Conservation (phyloP, 2,113 vertebrate species). For the Ammodytes marinus region DNA sequence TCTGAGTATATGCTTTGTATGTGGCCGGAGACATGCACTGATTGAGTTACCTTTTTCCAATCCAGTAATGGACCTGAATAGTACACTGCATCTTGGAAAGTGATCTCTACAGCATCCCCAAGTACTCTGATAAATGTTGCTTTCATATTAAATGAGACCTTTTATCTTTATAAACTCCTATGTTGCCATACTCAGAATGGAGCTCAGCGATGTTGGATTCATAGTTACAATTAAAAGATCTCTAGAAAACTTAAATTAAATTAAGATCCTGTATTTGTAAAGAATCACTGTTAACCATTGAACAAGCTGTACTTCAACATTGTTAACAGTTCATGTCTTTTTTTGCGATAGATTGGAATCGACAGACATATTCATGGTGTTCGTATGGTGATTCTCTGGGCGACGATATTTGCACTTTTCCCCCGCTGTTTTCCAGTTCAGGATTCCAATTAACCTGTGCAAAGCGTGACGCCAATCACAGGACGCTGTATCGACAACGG, state of each 20-base stretch:
- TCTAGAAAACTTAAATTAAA: background rate
- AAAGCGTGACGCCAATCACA: conserved; percentile 81
- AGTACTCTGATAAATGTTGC: conserved; percentile 8
- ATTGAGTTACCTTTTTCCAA: conserved; percentile 53
- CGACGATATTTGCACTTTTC: conserved; percentile 75
- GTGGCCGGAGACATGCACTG: conserved; percentile 23
- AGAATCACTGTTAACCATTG: conserved; percentile 37
- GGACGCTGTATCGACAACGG: conserved; percentile 76
- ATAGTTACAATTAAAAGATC: conserved; percentile 3
- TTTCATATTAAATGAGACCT: conserved; percentile 17
- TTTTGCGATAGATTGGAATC: conserved; percentile 47
- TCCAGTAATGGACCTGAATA: conserved; percentile 52
- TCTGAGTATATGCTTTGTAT: conserved; percentile 21
- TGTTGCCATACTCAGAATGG: background rate
- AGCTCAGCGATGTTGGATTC: background rate
- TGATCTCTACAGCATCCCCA: background rate
- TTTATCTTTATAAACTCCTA: background rate
- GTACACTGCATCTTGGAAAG: conserved; percentile 20
- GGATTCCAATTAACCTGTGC: conserved; percentile 85
- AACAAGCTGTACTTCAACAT: conserved; percentile 49
- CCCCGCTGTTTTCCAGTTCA: conserved; percentile 83
- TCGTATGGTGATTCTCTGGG: conserved; percentile 69
- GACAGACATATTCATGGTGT: conserved; percentile 61
- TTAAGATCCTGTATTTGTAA: conserved; percentile 3
- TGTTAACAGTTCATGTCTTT: conserved; percentile 61